Conservation (phyloP, 2,113 vertebrate species). For the Circaetus cinerascens region DNA sequence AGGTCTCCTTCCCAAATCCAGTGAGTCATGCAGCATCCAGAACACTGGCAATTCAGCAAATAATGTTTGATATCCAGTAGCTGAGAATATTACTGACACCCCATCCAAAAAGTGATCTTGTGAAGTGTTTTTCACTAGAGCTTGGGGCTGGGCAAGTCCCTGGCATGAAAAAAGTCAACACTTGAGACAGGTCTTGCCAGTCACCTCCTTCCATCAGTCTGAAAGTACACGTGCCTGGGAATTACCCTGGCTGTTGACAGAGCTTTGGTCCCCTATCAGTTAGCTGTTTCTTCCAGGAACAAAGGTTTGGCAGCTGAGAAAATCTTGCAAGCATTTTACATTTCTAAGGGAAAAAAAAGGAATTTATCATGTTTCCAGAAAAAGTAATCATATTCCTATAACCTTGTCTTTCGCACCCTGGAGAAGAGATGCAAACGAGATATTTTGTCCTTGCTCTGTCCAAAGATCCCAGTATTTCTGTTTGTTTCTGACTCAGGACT, state of each 20-base stretch:
- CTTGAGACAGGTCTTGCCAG: background rate
- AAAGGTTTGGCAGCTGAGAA: background rate
- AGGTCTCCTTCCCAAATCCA: background rate
- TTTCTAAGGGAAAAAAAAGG: background rate
- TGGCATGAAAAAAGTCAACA: background rate
- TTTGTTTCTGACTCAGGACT: background rate
- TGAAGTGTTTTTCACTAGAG: background rate
- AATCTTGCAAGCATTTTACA: slow-evolving; percentile 13
- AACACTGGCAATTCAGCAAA: background rate
- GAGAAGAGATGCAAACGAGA: background rate
- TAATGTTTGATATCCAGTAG: slow-evolving; percentile 22
- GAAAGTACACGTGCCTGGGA: background rate
- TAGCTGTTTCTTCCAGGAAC: background rate
- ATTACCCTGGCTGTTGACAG: background rate
- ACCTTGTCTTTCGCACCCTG: background rate
- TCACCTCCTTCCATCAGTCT: background rate
- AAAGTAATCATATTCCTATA: background rate
- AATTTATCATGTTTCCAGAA: background rate
- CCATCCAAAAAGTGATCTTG: slow-evolving; percentile 14
- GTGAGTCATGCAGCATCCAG: background rate
- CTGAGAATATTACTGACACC: background rate
- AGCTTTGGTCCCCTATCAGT: background rate
- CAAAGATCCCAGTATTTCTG: slow-evolving; percentile 7
- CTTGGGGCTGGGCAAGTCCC: background rate
- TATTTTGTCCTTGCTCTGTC: background rate